Conservation (phyloP, 2,888 invertebrate species). For the Ochlodes sylvanus region DNA sequence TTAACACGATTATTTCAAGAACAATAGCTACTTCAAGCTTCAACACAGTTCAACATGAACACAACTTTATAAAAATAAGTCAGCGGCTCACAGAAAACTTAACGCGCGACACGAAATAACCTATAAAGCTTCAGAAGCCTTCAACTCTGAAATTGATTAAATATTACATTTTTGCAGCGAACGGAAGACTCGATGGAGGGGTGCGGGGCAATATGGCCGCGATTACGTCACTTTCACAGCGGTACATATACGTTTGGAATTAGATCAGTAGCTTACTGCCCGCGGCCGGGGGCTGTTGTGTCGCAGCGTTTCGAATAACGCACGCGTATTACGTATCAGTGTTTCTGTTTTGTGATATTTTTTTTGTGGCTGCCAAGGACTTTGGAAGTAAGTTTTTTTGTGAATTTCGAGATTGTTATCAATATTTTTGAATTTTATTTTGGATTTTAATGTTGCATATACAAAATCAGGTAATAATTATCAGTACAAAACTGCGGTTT, state of each 20-base stretch:
- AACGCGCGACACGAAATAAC: slow-evolving; percentile 39
- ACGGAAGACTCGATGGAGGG: slow-evolving; percentile 64
- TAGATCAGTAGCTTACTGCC: slow-evolving; percentile 77
- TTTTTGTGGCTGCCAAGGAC: slow-evolving; percentile 45
- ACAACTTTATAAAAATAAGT: slow-evolving; percentile 17
- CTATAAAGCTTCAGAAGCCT: slow-evolving; percentile 56
- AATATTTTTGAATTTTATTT: slow-evolving; percentile 50
- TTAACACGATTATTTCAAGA: too few relatives aligned
- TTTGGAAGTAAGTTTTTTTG: slow-evolving; percentile 52
- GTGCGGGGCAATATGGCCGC: slow-evolving; percentile 74
- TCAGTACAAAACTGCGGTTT: neutral
- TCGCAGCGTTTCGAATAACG: slow-evolving; percentile 39
- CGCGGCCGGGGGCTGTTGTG: slow-evolving; percentile 54
- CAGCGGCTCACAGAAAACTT: slow-evolving; percentile 39
- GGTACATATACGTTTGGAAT: slow-evolving; percentile 69
- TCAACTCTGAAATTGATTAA: slow-evolving; percentile 77
- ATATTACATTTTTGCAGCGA: slow-evolving; percentile 73
- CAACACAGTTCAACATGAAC: too few relatives aligned
- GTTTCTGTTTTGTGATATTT: slow-evolving; percentile 61
- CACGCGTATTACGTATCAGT: slow-evolving; percentile 53
- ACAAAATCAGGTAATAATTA: neutral
- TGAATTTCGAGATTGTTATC: slow-evolving; percentile 56
- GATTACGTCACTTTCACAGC: slow-evolving; percentile 80
- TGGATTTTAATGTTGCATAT: slow-evolving; percentile 15
- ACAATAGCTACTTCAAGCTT: too few relatives aligned